Percentiles rank a stretch among this genome's conserved stretches.
phyloP scores from a whole-genome alignment of 1,140 invertebrate species.

The Lepidurus apus region DNA sequence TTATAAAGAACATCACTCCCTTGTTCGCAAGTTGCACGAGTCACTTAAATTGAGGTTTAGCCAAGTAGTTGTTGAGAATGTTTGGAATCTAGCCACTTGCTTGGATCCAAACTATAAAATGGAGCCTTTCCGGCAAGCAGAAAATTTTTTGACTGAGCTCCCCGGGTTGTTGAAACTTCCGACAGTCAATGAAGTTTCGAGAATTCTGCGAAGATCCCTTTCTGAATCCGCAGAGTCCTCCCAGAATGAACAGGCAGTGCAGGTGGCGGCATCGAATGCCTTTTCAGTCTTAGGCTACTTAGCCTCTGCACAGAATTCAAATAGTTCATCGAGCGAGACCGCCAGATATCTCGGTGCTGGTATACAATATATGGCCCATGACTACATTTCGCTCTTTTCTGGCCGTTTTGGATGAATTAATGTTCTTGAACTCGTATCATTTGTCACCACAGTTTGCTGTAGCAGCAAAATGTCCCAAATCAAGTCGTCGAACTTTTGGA shows the following conservation, averaged over 20 bases:
- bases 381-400: too few relatives aligned
- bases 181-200: neutral
- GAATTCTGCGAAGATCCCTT: neutral
- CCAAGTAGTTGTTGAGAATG: neutral
- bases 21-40: neutral
- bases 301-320: neutral
- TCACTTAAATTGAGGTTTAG: neutral
- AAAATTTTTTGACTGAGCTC: neutral
- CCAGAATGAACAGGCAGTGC: neutral
- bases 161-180: neutral
- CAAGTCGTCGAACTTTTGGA: too few relatives aligned
- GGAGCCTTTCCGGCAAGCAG: neutral
- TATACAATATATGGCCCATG: too few relatives aligned
- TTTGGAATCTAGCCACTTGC: neutral
- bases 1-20: neutral
- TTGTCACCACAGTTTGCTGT: too few relatives aligned
- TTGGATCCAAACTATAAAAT: conserved; percentile 1
- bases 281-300: neutral
- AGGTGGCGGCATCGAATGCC: neutral
- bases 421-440: too few relatives aligned
- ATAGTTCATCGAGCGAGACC: neutral
- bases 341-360: neutral
- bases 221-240: neutral
- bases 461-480: too few relatives aligned
- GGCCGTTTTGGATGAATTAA: too few relatives aligned